phyloP scores from a whole-genome alignment of 2,888 invertebrate species.

The Spisula subtruncata region DNA sequence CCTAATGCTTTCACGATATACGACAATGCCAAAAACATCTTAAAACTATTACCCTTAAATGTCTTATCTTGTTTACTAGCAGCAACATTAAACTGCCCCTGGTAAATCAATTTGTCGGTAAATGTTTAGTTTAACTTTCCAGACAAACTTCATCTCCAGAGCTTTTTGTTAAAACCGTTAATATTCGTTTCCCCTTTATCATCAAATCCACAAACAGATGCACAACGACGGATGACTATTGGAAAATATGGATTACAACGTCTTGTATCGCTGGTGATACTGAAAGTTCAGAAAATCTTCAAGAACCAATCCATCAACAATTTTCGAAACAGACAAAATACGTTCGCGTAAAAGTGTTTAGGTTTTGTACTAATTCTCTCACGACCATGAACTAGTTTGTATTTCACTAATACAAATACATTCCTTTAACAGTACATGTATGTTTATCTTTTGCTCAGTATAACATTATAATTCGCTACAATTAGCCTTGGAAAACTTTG shows the following conservation, averaged over 20 bases:
- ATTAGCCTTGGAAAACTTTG: no score
- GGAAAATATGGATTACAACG: conserved; percentile 16
- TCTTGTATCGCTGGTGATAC: not conserved
- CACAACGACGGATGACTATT: not conserved
- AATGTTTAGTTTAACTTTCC: not conserved
- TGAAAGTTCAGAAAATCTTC: not conserved
- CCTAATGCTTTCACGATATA: not conserved
- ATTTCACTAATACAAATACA: not conserved
- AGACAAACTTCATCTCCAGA: not conserved
- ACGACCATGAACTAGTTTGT: not conserved
- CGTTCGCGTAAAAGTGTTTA: not conserved
- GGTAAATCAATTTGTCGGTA: no score
- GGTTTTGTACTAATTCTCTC: not conserved
- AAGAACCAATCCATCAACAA: not conserved
- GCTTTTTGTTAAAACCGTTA: not conserved
- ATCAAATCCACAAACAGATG: not conserved
- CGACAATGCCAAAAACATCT: not conserved
- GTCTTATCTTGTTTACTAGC: not conserved
- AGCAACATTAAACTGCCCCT: not conserved
- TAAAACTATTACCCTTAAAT: not conserved
- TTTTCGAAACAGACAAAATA: not conserved
- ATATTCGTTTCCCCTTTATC: not conserved
- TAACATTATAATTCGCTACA: no score
- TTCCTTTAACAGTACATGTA: no score
- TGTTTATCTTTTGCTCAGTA: no score